Evolutionary conservation across 53 echinoderm and acorn worm genomes (phyloP).

Genomic region (Luidia sarsii): DNA sequence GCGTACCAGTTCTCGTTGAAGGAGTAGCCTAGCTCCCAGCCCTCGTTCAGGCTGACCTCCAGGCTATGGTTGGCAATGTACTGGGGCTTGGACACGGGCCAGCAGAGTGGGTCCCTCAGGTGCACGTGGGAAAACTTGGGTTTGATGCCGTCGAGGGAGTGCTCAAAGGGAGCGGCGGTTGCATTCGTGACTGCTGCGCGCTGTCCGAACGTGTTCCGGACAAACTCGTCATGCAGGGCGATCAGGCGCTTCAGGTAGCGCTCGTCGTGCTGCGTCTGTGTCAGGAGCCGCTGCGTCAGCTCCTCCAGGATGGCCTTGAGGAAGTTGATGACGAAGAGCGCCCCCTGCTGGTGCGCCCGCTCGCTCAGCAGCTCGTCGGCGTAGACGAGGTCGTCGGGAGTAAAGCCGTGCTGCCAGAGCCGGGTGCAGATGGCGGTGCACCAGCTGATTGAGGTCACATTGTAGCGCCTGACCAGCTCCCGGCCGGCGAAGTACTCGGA

Average conservation of each 20-base stretch:
- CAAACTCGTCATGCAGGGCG: conserved; percentile 57
- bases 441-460: conserved; percentile 85
- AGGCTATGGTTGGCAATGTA: conserved; percentile 24
- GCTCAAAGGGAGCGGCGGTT: neutral
- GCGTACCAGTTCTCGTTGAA: conserved; percentile 78
- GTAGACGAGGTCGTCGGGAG: conserved; percentile 69
- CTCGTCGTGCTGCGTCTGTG: conserved; percentile 54
- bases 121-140: conserved; percentile 12
- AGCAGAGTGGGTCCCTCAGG: conserved; percentile 52
- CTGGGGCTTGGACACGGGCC: conserved; percentile 80
- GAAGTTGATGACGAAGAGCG: conserved; percentile 72
- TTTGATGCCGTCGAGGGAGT: neutral
- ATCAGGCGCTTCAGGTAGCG: conserved; percentile 62
- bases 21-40: conserved; percentile 65
- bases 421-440: conserved; percentile 70
- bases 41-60: conserved; percentile 40
- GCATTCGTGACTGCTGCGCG: neutral
- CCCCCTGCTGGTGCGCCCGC: conserved; percentile 73
- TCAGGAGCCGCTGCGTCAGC: conserved; percentile 56
- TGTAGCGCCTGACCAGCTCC: conserved; percentile 62
- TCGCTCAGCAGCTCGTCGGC: conserved; percentile 49
- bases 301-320: conserved; percentile 54
- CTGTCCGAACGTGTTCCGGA: conserved; percentile 51
- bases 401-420: conserved; percentile 70
- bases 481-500: conserved; percentile 78